Base-by-base conservation (phyloP, 2,113 vertebrate species). In the Trematomus loennbergii region DNA sequence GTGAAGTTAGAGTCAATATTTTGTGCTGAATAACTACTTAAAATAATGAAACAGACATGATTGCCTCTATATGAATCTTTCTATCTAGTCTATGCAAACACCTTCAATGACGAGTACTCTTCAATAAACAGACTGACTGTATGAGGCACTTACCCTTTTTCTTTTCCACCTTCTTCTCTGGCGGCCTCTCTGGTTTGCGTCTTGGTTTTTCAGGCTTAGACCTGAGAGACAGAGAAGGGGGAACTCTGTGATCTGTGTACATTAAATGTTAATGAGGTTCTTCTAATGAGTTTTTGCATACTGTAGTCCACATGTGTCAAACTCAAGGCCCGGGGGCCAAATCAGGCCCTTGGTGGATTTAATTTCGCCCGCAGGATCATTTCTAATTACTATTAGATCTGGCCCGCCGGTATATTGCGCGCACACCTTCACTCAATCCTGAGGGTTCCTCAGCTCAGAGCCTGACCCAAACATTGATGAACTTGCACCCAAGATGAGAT, bases 101-200 rank as follows among this genome's bases (percentile, higher is more conserved):
- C 20, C 5, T 46, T 12, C 57, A 59, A 22, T 22, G 13, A 15
- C 10, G 15, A 17, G 33, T 17, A 12, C 12, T 20, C 59, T 40
- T 40, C 36, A 40, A 40, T 40, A 40, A 8, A 8, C 12, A 40
- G 52, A 46, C n/a, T 20, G 59, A 33, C 13, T 4, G 36, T 15
- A 22, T 16, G n/a, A 62, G 18, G 68, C 4, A 72, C 93, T 93
- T 46, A 98, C 98, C 98, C 91, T 96, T 98, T 87, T 97, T 99
- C 95, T 97, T 98, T 80, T 97, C 97, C 33, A 94, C 89, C 86
- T 95, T 97, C 79, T 95, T 97, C 25, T 96, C 95, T 0, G 91
- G 94, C 36, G 87, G 85, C 0, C 93, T 93, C 67, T 97, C 97
- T 0, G 95, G 87, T 86, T 94, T 97, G 83, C 97, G 97, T 83